Base-by-base conservation (phyloP, 2,888 invertebrate genomes). In the Sesia apiformis region DNA sequence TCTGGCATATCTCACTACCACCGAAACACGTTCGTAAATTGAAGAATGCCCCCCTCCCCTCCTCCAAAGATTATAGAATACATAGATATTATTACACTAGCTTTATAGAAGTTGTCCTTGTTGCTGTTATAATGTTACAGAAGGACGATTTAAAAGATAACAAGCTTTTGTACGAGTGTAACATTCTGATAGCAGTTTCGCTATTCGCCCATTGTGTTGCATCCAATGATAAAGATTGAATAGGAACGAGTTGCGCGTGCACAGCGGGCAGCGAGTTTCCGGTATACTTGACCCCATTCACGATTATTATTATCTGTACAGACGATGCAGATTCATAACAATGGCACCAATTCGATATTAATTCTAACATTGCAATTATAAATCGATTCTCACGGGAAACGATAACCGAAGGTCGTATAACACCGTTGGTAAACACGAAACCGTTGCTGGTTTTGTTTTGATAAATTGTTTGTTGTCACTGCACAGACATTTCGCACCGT, bases 211-310 rank as follows among this genome's bases (percentile, higher is more conserved):
- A 77, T 78, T 77, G 73, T 76, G 69, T 67, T 60, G 61, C 63
- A 58, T 63, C 67, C 63, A 23, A 67, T 65, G 76, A 79, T 78
- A 78, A 72, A 77, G 76, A 76, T 74, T 78, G 79, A 80, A 83
- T 78, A 78, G 73, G 67, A 73, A 63, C 71, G 65, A 57, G 66
- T 62, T 57, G 74, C 74, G 80, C 77, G 75, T 76, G 80, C 84
- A 77, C 78, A 76, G 67, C 69, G 66, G 66, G 69, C 66, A 54
- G 60, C 64, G 62, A 57, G 76, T 74, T 85, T 87, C 86, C 87
- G 84, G 78, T 86, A 84, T 82, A 84, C 86, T 87, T 87, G 87
- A 87, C 87, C 85, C 69, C 69, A 70, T 81, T 86, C 60, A 63
- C 43, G 23, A 52, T 49, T 57, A 53, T 54, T 53, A 61, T 59